Conservation (phyloP, 2,888 invertebrate genomes). For the Lepidonotus clava region DNA sequence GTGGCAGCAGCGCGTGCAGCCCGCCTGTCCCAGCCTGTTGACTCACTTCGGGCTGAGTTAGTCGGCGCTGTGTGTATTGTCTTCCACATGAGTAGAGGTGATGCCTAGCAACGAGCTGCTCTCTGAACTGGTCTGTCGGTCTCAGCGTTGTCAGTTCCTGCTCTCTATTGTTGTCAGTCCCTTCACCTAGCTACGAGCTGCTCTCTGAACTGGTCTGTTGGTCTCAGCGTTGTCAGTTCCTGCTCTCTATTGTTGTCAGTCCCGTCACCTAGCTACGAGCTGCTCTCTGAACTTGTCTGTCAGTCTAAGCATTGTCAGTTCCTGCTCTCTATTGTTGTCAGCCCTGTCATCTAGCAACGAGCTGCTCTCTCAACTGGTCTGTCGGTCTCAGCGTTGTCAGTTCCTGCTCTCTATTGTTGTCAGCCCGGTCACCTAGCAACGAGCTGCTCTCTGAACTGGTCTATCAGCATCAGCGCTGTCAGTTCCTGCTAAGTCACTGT, state of each 20-base stretch:
- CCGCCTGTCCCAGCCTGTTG: background rate
- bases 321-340: too few relatives aligned
- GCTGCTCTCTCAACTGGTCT: too few relatives aligned
- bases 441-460: too few relatives aligned
- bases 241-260: background rate
- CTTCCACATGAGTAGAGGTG: constrained; percentile 1
- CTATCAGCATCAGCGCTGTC: too few relatives aligned
- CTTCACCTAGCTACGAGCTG: background rate
- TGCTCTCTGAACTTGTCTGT: background rate
- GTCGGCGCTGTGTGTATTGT: background rate
- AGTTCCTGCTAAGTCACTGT: background rate
- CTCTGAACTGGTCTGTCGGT: background rate
- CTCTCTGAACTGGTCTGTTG: background rate
- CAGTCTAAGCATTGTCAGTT: too few relatives aligned
- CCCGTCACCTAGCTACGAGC: background rate
- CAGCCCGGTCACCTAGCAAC: too few relatives aligned
- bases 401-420: too few relatives aligned
- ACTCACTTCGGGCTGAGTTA: background rate
- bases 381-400: too few relatives aligned
- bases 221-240: background rate
- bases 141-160: background rate
- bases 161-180: background rate
- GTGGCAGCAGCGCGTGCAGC: background rate
- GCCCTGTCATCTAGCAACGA: too few relatives aligned
- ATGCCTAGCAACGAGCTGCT: background rate